Conservation (phyloP, 2,797 vertebrate genomes). For the Acrocephalus scirpaceus region DNA sequence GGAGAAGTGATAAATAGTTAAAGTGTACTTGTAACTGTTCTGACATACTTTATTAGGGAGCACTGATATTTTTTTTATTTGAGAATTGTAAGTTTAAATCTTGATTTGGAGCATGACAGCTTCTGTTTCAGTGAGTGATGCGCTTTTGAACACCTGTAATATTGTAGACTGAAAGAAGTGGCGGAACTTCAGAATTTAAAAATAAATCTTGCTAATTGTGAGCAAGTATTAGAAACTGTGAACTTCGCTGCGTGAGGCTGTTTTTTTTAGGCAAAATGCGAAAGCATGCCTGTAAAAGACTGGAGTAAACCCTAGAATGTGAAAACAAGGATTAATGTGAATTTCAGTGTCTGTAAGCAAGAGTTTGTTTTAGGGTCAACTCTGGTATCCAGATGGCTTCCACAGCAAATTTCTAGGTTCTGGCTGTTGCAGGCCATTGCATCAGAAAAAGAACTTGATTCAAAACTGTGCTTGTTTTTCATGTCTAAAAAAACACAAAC, state of each 20-base stretch:
- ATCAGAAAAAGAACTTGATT: slow-evolving; percentile 23
- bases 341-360: not conserved
- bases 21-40: not conserved
- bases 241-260: not conserved
- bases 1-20: not conserved
- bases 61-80: not conserved
- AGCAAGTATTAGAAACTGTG: not conserved
- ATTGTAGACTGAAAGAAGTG: not conserved
- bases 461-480: not conserved
- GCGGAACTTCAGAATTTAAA: not conserved
- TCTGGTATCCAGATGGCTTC: not conserved
- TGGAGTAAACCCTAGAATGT: not conserved
- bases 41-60: not conserved
- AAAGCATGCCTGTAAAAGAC: not conserved
- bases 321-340: not conserved
- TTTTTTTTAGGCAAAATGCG: not conserved
- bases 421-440: slow-evolving; percentile 36
- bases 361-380: not conserved
- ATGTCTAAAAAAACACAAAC: not conserved
- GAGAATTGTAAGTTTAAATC: not conserved
- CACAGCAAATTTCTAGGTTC: not conserved
- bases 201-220: not conserved
- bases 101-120: not conserved
- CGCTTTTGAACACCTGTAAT: not conserved
- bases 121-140: not conserved